A percentile compares a stretch with the other conserved stretches of the same genome.
Evolutionary conservation across 2,113 vertebrate genomes (phyloP).

Genomic region (Chroicocephalus ridibundus): DNA sequence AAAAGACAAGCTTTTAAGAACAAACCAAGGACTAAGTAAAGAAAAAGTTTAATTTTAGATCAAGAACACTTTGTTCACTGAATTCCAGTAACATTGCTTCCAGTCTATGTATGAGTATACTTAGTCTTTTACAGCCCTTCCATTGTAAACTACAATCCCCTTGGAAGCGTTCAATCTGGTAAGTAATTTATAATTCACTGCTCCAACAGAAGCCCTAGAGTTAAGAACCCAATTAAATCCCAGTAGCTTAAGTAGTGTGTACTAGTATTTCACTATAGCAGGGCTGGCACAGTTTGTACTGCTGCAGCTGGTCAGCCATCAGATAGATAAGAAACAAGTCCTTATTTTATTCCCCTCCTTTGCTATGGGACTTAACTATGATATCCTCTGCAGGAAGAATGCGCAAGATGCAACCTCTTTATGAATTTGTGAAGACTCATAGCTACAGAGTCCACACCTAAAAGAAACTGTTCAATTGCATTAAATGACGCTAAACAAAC

Average conservation of each 20-base stretch:
- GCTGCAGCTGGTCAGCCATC: neutral
- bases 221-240: slow-evolving; percentile 9
- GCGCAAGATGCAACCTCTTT: neutral
- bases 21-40: slow-evolving; percentile 7
- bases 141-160: neutral
- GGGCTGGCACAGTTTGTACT: neutral
- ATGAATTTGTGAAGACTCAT: neutral
- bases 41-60: slow-evolving; percentile 31
- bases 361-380: neutral
- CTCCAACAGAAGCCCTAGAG: neutral
- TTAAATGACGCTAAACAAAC: neutral
- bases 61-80: slow-evolving; percentile 3
- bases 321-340: neutral
- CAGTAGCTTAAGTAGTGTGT: neutral
- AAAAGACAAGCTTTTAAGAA: neutral
- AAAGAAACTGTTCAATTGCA: neutral
- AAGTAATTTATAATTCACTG: neutral
- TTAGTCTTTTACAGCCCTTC: neutral
- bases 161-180: neutral
- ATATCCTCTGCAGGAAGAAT: neutral
- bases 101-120: neutral
- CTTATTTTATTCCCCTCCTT: neutral
- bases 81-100: neutral
- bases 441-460: neutral
- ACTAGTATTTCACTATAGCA: neutral